Evolutionary conservation across 2,888 invertebrate genomes (phyloP), one percentile per base, ranked within the genome.

Genomic region (Nebria salina): DNA sequence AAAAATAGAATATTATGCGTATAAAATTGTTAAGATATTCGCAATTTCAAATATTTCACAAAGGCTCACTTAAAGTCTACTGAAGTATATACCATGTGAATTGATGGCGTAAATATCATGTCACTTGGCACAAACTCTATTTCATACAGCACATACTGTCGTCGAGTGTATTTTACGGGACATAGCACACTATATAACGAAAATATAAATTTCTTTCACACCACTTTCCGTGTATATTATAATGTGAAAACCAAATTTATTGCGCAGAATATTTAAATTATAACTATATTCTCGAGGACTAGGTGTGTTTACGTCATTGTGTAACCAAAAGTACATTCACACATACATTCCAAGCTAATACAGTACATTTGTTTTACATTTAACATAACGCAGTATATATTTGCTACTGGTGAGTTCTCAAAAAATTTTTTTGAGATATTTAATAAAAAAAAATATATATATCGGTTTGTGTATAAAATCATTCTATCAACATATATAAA

Each of bases 191-290:
- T 26, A 65, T 74, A 78, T 41, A 78, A 78, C 65, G 78, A 78
- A 75, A 75, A 75, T 80, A 80, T 80, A 80, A 75, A 75, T 80
- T 75, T 75, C 80, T 80, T 80, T 80, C 75, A 15, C 65, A 80
- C 80, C 75, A 75, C 75, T 80, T 75, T 75, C 72, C 72, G 25
- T 70, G 26, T 72, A 72, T 75, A 80, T 80, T 80, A 80, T 80
- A 75, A 75, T 72, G 75, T 75, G 80, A 75, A 70, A 80, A 80
- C 80, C 65, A 80, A 80, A 80, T 80, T 80, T 80, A 80, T 80
- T 80, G 75, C 70, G 64, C 80, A 80, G 75, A 80, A 80, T 75
- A 80, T 80, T 80, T 80, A 80, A 80, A 80, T 80, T 80, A 80
- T 72, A 75, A 75, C 79, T 42, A 65, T 54, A 54, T 54, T 7